A percentile compares a stretch with the other conserved stretches of the same genome.
Conservation (phyloP, 2,797 vertebrate species). For the Oreonectes daqikongensis region DNA sequence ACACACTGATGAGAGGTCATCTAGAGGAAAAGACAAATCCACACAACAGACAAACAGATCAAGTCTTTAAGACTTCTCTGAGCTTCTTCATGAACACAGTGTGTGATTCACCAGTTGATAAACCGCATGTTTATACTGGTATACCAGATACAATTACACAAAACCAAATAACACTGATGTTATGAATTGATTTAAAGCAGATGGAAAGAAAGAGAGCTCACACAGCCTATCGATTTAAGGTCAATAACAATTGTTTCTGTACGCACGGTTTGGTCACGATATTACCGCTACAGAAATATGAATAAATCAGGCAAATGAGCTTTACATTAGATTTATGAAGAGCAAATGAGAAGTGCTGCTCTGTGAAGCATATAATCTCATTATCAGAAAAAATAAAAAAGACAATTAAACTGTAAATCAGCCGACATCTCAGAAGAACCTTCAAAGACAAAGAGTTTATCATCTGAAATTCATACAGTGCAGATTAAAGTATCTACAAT, state of each 20-base stretch:
- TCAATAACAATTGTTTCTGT: background rate
- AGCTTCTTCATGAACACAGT: background rate
- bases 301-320: constrained; percentile 14
- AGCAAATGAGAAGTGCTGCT: constrained; percentile 44
- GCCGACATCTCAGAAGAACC: background rate
- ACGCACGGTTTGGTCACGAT: background rate
- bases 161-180: too few species aligned
- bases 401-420: constrained; percentile 46
- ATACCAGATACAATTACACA: background rate
- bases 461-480: too few species aligned
- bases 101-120: too few species aligned
- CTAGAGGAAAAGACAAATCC: constrained; percentile 18
- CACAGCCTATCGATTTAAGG: background rate
- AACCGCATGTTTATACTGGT: background rate
- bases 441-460: too few species aligned
- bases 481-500: background rate
- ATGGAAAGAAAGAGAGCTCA: too few species aligned
- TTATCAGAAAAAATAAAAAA: constrained; percentile 53
- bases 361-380: constrained; percentile 50
- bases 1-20: constrained; percentile 24
- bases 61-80: background rate
- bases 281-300: constrained; percentile 22
- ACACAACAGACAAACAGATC: too few species aligned
- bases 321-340: constrained; percentile 22
- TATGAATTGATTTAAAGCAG: background rate